Base-by-base conservation (phyloP, 2,888 invertebrate species). In the Troglohyphantes excavatus region DNA sequence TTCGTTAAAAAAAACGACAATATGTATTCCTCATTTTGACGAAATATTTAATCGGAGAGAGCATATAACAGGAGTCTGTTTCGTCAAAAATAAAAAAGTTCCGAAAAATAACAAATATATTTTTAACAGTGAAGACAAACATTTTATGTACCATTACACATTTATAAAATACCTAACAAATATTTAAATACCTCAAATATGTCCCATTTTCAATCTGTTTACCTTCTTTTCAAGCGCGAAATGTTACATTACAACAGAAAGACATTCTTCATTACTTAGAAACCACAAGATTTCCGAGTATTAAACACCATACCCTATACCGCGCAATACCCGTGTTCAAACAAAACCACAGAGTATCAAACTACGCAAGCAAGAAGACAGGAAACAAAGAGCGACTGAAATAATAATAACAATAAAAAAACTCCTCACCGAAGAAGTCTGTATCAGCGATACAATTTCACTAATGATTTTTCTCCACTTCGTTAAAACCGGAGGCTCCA, bases 391-490 rank as follows among this genome's bases (percentile, higher is more conserved):
- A n/a, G n/a, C 29, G 39, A 13, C 27, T 13, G 27, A 46, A 59
- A 73, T 53, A 68, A 43, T 53, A 73, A 46, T 63, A 63, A 63
- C 43, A 5, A 19, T 65, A 53, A 75, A 81, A 81, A 81, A 82
- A 27, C 17, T n/a, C n/a, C n/a, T n/a, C 26, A 67, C 33, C 72
- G 79, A 82, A 76, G 76, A 83, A 82, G 59, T 73, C 82, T 63
- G 75, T 84, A 78, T 84, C 89, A 90, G 84, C 89, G 89, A 90
- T 90, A 90, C 89, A 90, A 90, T 90, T 90, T 84, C 89, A 78
- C 84, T 90, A 90, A 90, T 90, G 89, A 90, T 90, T 90, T 89
- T 90, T 76, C 89, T 84, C 89, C 72, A 78, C 89, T 84, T 90
- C 89, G 84, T 90, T 90, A 90, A 90, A 90, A 90, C 83, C 70